Base-by-base conservation (phyloP, 2,888 invertebrate species). In the Theretra japonica region DNA sequence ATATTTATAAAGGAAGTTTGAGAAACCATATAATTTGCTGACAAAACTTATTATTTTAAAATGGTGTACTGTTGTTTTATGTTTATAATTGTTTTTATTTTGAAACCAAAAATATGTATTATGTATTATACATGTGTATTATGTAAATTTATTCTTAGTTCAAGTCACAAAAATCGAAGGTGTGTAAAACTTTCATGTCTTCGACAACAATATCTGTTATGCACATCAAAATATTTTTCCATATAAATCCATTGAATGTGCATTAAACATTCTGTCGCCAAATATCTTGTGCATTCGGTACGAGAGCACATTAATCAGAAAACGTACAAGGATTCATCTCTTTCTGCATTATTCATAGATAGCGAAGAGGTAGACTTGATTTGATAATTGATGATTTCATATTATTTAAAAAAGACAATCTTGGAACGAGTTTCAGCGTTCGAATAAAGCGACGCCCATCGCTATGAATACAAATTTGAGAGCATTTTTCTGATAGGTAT, bases 271-370 rank as follows among this genome's bases (percentile, higher is more conserved):
- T 70, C 62, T 70, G 30, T 56, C 33, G 30, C 23, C 33, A 33
- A 65, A 23, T 62, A 17, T 56, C 19, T 56, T 33, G n/a, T 56
- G 59, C 21, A n/a, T 11, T 19, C 33, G 23, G 41, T 33, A 11
- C 33, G 48, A 23, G 41, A 41, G 65, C 41, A 58, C 56, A 72
- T 72, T 72, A 60, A 72, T 72, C 69, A 72, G 69, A 53, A n/a
- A 17, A 11, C 69, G 50, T 21, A 60, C 72, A 59, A 62, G 62
- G 58, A 41, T 60, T 69, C 53, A 72, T 58, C 30, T 72, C 60
- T 60, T 56, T 69, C 60, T 72, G 69, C 72, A 72, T 72, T 72
- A 72, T 72, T 72, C 72, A 72, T 69, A 69, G 69, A 69, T 69
- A 69, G 69, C 50, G 30, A 59, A 53, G 60, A 48, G 59, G 58